Evolutionary conservation across 2,797 vertebrate genomes (phyloP).

Genomic region (Rhadinocentrus ornatus): DNA sequence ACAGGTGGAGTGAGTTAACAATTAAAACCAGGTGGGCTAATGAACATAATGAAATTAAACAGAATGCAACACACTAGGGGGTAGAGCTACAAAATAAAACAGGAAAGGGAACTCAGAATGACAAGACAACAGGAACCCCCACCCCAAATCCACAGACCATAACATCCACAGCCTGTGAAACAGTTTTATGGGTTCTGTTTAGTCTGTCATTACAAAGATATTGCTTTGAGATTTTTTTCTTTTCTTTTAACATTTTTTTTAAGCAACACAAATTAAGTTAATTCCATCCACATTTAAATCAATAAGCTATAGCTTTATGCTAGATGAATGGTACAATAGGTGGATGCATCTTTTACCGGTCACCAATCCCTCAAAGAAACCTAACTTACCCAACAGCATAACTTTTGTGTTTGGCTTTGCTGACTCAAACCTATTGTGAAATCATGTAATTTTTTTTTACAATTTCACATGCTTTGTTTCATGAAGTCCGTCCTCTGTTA

Average conservation of each 20-base stretch:
- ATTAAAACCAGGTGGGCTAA: no score
- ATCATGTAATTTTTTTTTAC: constrained; percentile 10
- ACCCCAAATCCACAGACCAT: background rate
- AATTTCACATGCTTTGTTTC: constrained; percentile 9
- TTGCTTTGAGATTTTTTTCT: background rate
- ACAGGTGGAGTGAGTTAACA: no score
- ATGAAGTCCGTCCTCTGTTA: background rate
- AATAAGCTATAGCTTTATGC: background rate
- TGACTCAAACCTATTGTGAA: constrained; percentile 4
- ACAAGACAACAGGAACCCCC: no score
- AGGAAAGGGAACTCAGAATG: no score
- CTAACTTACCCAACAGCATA: background rate
- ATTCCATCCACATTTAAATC: background rate
- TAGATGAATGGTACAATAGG: background rate
- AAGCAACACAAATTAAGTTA: background rate
- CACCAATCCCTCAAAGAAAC: background rate
- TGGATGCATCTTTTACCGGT: background rate
- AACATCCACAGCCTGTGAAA: no score
- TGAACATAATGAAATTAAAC: no score
- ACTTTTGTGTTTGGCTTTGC: background rate
- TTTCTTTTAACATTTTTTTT: background rate
- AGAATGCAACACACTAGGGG: no score
- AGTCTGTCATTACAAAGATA: background rate
- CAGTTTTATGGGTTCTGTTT: background rate
- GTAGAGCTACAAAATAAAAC: no score